These are phyloP conservation scores for Chascanopsetta lugubris DNA, from an alignment of 2,113 vertebrate genomes.

Conservation along the genomic window DNA sequence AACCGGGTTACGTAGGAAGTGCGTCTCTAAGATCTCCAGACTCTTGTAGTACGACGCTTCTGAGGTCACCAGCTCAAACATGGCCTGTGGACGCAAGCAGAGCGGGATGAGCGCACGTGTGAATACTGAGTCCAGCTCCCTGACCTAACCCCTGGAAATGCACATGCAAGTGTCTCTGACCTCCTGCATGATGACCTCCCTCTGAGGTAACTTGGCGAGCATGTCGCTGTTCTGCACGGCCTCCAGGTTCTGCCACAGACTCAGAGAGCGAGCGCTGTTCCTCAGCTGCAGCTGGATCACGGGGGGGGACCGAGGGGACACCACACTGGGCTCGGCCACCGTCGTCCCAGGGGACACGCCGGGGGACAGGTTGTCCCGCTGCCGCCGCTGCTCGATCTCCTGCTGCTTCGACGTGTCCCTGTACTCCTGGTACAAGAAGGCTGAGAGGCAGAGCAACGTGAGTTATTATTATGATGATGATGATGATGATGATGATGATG, in stretches of 20 bases:
- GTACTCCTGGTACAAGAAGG: constrained; percentile 96
- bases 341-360: constrained; percentile 78
- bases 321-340: constrained; percentile 45
- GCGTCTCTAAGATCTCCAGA: constrained; percentile 90
- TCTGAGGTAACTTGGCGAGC: constrained; percentile 84
- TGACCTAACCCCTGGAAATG: too few relatives aligned
- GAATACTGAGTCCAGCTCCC: not conserved
- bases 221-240: constrained; percentile 88
- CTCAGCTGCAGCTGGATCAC: constrained; percentile 77
- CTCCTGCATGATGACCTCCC: constrained; percentile 93
- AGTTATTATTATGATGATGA: too few relatives aligned
- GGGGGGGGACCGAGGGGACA: constrained; percentile 64
- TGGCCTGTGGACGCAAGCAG: constrained; percentile 81
- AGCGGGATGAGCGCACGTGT: not conserved
- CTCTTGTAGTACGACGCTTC: constrained; percentile 98
- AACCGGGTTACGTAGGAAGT: constrained; percentile 90
- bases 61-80: constrained; percentile 96
- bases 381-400: constrained; percentile 91
- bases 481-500: too few relatives aligned
- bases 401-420: constrained; percentile 92
- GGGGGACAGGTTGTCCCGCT: constrained; percentile 82
- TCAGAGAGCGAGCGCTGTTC: constrained; percentile 77
- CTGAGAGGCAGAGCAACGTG: constrained; percentile 67
- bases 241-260: constrained; percentile 94
- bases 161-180: constrained; percentile 58